These are phyloP conservation scores for Dipodomys ordii DNA, from an alignment of 2,113 vertebrate species.

Conservation along the genomic window DNA sequence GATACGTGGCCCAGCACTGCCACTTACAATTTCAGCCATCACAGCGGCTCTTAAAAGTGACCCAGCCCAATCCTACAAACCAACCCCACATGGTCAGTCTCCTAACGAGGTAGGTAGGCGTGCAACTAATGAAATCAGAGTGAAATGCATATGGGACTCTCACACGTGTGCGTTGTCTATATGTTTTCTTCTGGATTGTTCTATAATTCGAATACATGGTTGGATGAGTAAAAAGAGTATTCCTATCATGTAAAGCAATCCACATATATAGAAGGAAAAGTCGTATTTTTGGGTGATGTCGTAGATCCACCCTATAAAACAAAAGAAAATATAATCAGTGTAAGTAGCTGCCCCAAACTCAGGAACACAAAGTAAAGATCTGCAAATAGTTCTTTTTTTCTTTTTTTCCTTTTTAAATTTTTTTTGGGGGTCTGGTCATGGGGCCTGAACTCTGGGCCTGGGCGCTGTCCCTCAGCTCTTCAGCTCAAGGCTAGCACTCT, in stretches of 20 bases:
- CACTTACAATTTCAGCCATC: background rate
- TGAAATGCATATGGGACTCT: slow-evolving; percentile 7
- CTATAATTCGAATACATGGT: slow-evolving; percentile 86
- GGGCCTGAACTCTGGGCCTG: background rate
- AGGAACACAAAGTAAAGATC: background rate
- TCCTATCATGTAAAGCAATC: slow-evolving; percentile 89
- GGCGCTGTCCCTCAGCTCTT: too few relatives aligned
- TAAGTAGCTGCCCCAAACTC: background rate
- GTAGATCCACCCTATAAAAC: slow-evolving; percentile 91
- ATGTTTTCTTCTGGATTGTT: slow-evolving; percentile 80
- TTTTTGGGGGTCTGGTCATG: background rate
- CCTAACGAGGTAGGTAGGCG: slow-evolving; percentile 45
- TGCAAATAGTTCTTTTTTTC: background rate
- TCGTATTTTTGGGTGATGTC: slow-evolving; percentile 91
- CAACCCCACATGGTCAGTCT: too few relatives aligned
- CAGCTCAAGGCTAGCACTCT: too few relatives aligned
- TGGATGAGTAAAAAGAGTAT: slow-evolving; percentile 88
- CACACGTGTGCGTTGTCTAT: slow-evolving; percentile 76
- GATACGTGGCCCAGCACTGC: background rate
- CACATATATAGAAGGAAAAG: slow-evolving; percentile 90
- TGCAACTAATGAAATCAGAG: background rate
- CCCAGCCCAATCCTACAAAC: too few relatives aligned
- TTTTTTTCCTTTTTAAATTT: background rate
- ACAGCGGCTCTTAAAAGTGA: background rate
- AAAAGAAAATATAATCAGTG: slow-evolving; percentile 71